Evolutionary conservation across 2,797 vertebrate genomes (phyloP).

Genomic region (Pseudomugil gertrudae): DNA sequence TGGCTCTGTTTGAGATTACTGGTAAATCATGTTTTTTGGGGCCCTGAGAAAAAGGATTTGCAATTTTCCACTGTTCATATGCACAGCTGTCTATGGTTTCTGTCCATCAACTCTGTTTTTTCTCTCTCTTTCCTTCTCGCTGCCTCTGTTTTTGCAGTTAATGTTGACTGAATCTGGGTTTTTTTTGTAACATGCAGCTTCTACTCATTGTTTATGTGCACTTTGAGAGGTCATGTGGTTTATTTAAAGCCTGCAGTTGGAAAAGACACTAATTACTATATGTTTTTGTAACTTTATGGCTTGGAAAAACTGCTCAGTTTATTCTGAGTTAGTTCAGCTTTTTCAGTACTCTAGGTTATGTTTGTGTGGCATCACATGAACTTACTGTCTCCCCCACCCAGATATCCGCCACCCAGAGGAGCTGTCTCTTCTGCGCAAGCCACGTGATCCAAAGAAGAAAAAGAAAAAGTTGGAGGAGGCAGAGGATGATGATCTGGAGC

Average conservation of each 20-base stretch:
- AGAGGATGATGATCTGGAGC: slow-evolving; percentile 89
- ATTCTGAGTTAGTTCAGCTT: slow-evolving; percentile 1
- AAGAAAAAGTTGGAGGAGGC: slow-evolving; percentile 97
- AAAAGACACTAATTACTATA: slow-evolving; percentile 29
- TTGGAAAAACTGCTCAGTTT: slow-evolving; percentile 7
- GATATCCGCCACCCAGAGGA: slow-evolving; percentile 99
- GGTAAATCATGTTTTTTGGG: slow-evolving; percentile 61
- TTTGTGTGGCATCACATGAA: slow-evolving; percentile 33
- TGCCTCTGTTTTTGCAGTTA: slow-evolving; percentile 4
- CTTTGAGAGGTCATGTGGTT: slow-evolving; percentile 14
- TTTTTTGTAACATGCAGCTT: slow-evolving; percentile 14
- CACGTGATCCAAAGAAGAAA: slow-evolving; percentile 97
- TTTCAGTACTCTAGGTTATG: slow-evolving; percentile 24
- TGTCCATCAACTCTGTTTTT: slow-evolving; percentile 25
- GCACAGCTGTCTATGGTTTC: slow-evolving; percentile 67
- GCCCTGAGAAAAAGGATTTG: slow-evolving; percentile 69
- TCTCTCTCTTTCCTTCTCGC: neutral
- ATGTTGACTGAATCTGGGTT: neutral
- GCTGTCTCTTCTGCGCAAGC: slow-evolving; percentile 95
- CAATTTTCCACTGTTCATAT: slow-evolving; percentile 67
- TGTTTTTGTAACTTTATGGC: slow-evolving; percentile 16
- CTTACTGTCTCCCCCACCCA: slow-evolving; percentile 50
- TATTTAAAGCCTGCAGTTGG: slow-evolving; percentile 30
- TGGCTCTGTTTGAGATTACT: slow-evolving; percentile 65
- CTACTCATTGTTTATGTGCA: slow-evolving; percentile 6